A percentile compares a stretch with the other conserved stretches of the same genome.
Conservation (phyloP, 1,140 invertebrate species). For the Apis cerana region DNA sequence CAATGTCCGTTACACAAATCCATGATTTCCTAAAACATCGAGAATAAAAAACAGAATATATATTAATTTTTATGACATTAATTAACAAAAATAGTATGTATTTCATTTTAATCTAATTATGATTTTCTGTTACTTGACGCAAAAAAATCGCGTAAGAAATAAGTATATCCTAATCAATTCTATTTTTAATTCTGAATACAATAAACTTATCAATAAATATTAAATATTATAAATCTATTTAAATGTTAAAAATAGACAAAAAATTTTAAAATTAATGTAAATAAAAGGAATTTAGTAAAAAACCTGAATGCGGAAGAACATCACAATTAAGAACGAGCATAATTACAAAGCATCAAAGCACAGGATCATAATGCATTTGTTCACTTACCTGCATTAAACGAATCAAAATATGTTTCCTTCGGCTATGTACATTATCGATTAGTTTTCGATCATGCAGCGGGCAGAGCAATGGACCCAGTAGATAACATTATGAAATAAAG, state of each 20-base stretch:
- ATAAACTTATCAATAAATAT: not conserved
- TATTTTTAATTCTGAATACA: not conserved
- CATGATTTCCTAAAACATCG: conserved; percentile 78
- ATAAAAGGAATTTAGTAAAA: conserved; percentile 1
- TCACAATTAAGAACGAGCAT: conserved; percentile 46
- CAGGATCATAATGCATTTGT: conserved; percentile 66
- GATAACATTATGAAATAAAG: conserved; percentile 74
- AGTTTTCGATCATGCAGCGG: conserved; percentile 73
- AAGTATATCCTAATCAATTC: too few species aligned
- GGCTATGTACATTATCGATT: conserved; percentile 70
- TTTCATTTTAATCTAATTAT: not conserved
- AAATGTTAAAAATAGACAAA: not conserved
- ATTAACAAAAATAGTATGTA: not conserved
- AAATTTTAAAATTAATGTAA: not conserved
- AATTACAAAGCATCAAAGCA: conserved; percentile 62
- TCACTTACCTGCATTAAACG: conserved; percentile 54
- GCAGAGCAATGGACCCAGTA: conserved; percentile 70
- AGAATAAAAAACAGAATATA: not conserved
- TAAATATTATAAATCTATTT: not conserved
- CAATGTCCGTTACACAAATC: conserved; percentile 78
- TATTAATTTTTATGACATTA: not conserved
- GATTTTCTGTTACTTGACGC: not conserved
- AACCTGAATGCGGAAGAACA: conserved; percentile 32
- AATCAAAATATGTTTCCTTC: conserved; percentile 40
- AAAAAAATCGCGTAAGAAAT: not conserved